Percentiles rank a stretch among this genome's conserved stretches.
phyloP scores from a whole-genome alignment of 2,888 invertebrate species.

The Caenorhabditis sp. region DNA sequence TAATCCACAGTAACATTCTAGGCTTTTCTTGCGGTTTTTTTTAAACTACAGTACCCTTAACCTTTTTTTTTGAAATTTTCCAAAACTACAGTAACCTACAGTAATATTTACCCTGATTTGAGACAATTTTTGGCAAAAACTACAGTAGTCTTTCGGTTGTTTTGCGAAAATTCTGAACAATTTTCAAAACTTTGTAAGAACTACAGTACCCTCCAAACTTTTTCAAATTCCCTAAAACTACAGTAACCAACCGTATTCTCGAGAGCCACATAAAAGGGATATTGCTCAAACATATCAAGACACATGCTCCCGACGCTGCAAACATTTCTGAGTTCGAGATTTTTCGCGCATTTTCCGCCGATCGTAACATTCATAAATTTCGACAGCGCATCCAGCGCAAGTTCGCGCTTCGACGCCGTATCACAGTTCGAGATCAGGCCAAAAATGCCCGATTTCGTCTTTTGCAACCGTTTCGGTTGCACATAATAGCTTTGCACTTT shows the following conservation, averaged over 20 bases:
- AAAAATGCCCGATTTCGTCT: constrained; percentile 54
- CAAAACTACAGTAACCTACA: too few species aligned
- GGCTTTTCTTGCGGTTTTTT: too few species aligned
- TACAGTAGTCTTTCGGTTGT: too few species aligned
- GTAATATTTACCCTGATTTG: too few species aligned
- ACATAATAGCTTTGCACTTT: constrained; percentile 50
- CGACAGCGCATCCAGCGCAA: constrained; percentile 51
- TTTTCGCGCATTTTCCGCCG: constrained; percentile 59
- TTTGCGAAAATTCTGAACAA: too few species aligned
- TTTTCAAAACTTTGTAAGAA: too few species aligned
- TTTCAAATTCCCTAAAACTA: background rate
- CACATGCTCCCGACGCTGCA: constrained; percentile 50
- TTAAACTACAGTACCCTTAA: too few species aligned
- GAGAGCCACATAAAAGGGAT: constrained; percentile 65
- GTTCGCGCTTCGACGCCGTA: constrained; percentile 54
- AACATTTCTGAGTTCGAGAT: constrained; percentile 20
- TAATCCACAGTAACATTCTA: too few species aligned
- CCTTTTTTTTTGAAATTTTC: too few species aligned
- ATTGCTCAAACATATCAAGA: constrained; percentile 46
- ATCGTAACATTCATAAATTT: constrained; percentile 62
- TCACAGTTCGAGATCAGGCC: constrained; percentile 69
- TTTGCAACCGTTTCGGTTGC: constrained; percentile 42
- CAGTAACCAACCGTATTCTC: constrained; percentile 61
- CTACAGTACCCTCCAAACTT: too few species aligned
- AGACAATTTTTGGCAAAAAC: too few species aligned